Percentiles rank a stretch among this genome's conserved stretches.
phyloP scores from a whole-genome alignment of 2,797 vertebrate species.

The Ambastaia sidthimunki region DNA sequence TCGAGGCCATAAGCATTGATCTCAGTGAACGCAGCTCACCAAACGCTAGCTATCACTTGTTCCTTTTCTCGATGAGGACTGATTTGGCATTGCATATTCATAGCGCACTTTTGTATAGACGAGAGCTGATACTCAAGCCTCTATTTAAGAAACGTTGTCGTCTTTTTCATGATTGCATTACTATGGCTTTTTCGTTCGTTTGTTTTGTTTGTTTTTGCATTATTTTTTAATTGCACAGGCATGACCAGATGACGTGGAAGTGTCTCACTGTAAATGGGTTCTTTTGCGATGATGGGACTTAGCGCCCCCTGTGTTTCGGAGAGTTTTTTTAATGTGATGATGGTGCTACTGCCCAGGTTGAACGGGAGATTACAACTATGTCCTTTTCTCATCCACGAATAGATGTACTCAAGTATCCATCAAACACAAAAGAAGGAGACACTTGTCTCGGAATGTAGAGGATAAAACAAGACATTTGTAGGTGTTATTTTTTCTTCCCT shows the following conservation, averaged over 20 bases:
- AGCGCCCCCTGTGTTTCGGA: constrained; percentile 32
- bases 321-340: constrained; percentile 54
- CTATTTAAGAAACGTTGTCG: constrained; percentile 80
- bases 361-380: constrained; percentile 35
- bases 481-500: constrained; percentile 56
- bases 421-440: constrained; percentile 47
- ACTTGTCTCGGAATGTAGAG: constrained; percentile 56
- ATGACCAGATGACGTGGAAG: constrained; percentile 53
- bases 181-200: constrained; percentile 65
- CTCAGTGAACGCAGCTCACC: constrained; percentile 67
- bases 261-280: constrained; percentile 56
- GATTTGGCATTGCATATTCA: constrained; percentile 74
- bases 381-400: constrained; percentile 50
- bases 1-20: constrained; percentile 62
- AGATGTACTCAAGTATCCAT: constrained; percentile 57
- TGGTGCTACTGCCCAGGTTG: constrained; percentile 59
- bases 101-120: constrained; percentile 82
- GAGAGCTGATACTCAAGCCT: constrained; percentile 71
- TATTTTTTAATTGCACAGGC: constrained; percentile 61
- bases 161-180: constrained; percentile 79
- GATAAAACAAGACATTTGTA: constrained; percentile 53
- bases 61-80: constrained; percentile 57
- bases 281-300: constrained; percentile 39
- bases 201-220: constrained; percentile 49
- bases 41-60: constrained; percentile 63